phyloP scores from a whole-genome alignment of 2,888 invertebrate species.

The Ectobius pallidus region DNA sequence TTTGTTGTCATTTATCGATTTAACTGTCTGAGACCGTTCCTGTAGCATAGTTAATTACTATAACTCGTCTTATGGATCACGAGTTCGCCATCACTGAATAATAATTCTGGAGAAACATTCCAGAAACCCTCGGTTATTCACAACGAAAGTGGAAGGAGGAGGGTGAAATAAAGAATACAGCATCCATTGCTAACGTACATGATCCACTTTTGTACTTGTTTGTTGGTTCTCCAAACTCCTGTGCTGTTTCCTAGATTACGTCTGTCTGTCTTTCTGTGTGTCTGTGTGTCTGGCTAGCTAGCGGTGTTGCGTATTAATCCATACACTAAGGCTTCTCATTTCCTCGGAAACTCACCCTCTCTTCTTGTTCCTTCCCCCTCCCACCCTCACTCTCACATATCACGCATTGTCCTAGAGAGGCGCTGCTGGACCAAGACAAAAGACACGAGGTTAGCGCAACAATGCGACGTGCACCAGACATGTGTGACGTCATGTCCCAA shows the following conservation, averaged over 20 bases:
- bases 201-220: constrained; percentile 8
- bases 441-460: constrained; percentile 9
- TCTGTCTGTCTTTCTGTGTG: constrained; percentile 17
- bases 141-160: neutral
- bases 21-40: too few species aligned
- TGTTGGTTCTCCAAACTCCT: neutral
- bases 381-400: constrained; percentile 4
- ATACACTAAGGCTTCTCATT: constrained; percentile 34
- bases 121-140: neutral
- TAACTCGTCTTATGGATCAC: too few species aligned
- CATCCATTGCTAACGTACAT: neutral
- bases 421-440: constrained; percentile 7
- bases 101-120: too few species aligned
- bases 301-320: constrained; percentile 36
- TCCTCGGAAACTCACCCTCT: constrained; percentile 20
- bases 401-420: neutral
- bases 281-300: neutral
- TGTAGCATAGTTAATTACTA: too few species aligned
- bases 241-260: constrained; percentile 33
- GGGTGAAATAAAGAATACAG: neutral
- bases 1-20: too few species aligned
- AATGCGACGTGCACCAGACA: too few species aligned
- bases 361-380: neutral
- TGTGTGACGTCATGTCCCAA: too few species aligned
- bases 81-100: too few species aligned